Evolutionary conservation across 2,797 vertebrate species (phyloP), one percentile per base, ranked within the genome.

Genomic region (Leuciscus waleckii): DNA sequence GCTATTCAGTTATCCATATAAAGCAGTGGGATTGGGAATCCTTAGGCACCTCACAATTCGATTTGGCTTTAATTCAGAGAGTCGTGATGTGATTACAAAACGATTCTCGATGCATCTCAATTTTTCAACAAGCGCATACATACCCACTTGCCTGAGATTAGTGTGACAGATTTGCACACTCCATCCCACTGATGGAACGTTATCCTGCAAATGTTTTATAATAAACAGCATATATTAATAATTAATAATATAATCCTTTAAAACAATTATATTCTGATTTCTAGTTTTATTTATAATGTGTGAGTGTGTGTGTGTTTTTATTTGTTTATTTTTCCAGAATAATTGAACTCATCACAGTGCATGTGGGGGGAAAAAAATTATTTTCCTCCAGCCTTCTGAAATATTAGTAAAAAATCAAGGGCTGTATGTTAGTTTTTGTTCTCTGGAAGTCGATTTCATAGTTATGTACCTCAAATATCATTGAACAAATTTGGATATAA

Each of bases 1-100:
- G 26, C 54, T 79, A 39, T 70, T 49, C 56, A 43, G 80, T 32
- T 41, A 58, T 81, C 7, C 65, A 41, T 41, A 37, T 54, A 54
- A 81, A 81, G 35, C 16, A 81, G 49, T 17, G 67, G 23, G 35
- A 43, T 26, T 56, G 79, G 65, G 32, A 39, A 56, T 56, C 46
- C 23, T 70, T 16, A 26, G 79, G 32, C 79, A 54, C 23, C 9
- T 70, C 63, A 39, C 35, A 37, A 11, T 56, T 11, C 0, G 49
- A 70, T 70, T 70, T 56, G 46, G 54, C 39, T 69, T 41, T 80
- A 80, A 54, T 68, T 69, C 63, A 80, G 61, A 49, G 65, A 43
- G 58, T 51, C 67, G 37, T 70, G 83, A 84, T 78, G 26, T 43
- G 61, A 76, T 76, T 83, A 67, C 23, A 54, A 65, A 83, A 13